Evolutionary conservation across 2,797 vertebrate species (phyloP).

Genomic region (Lacerta agilis): DNA sequence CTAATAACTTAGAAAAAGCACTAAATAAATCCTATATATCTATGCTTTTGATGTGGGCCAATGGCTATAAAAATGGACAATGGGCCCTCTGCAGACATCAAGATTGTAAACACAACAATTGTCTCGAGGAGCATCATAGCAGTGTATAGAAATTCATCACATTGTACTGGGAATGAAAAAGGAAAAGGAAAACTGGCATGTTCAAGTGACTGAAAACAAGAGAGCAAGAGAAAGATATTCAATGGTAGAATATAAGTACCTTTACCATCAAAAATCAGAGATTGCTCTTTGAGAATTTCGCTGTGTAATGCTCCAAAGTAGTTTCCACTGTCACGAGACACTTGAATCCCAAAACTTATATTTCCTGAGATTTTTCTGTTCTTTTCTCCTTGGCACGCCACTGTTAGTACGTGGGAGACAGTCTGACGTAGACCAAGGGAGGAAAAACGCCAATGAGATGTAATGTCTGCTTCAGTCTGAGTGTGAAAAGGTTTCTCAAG

Average conservation of each 20-base stretch:
- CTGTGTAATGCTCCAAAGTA: not conserved
- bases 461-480: conserved; percentile 1
- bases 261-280: not conserved
- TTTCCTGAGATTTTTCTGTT: not conserved
- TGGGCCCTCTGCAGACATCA: not conserved
- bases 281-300: not conserved
- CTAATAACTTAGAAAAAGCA: not conserved
- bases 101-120: not conserved
- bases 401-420: not conserved
- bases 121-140: not conserved
- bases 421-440: not conserved
- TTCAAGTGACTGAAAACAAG: too few relatives aligned
- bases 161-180: not conserved
- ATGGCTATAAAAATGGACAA: not conserved
- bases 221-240: too few relatives aligned
- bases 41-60: too few relatives aligned
- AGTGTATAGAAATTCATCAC: not conserved
- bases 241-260: too few relatives aligned
- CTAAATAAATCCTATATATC: not conserved
- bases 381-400: not conserved
- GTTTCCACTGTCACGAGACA: conserved; percentile 1
- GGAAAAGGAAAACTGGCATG: not conserved
- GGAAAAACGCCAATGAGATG: not conserved
- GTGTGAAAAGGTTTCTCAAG: conserved; percentile 16
- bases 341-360: not conserved